Percentiles rank a stretch among this genome's conserved stretches.
Conservation (phyloP, 2,113 vertebrate species). For the Sphaerodactylus townsendi region DNA sequence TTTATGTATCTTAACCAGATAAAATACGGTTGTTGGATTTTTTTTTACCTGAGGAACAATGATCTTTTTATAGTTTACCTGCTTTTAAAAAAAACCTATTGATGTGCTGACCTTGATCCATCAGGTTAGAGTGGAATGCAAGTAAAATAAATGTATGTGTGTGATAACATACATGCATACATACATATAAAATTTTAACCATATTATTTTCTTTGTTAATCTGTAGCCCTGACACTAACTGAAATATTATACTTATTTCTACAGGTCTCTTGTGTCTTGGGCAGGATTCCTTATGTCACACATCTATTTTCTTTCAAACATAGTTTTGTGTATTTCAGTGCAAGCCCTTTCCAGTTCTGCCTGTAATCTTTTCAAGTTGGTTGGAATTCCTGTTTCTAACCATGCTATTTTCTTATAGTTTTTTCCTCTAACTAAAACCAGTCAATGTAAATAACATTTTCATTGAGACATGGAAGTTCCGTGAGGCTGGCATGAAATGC, state of each 20-base stretch:
- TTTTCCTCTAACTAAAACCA: conserved; percentile 7
- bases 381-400: conserved; percentile 32
- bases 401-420: conserved; percentile 24
- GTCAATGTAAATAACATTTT: conserved; percentile 12
- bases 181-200: not conserved
- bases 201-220: conserved; percentile 1
- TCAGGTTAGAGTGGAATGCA: not conserved
- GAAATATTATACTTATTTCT: not conserved
- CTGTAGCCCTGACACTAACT: not conserved
- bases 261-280: not conserved
- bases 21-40: conserved; percentile 2
- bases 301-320: not conserved
- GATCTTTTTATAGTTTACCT: conserved; percentile 1
- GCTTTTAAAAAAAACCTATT: conserved; percentile 1
- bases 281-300: not conserved
- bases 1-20: not conserved
- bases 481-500: not conserved
- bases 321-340: not conserved
- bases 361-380: not conserved
- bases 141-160: not conserved
- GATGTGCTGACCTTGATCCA: conserved; percentile 8
- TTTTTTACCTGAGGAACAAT: not conserved
- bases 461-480: not conserved
- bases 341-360: accelerated
- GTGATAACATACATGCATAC: too few species aligned